These are phyloP conservation scores for Drosophila lacteicornis DNA, from an alignment of 1,140 invertebrate genomes.

Conservation along the genomic window DNA sequence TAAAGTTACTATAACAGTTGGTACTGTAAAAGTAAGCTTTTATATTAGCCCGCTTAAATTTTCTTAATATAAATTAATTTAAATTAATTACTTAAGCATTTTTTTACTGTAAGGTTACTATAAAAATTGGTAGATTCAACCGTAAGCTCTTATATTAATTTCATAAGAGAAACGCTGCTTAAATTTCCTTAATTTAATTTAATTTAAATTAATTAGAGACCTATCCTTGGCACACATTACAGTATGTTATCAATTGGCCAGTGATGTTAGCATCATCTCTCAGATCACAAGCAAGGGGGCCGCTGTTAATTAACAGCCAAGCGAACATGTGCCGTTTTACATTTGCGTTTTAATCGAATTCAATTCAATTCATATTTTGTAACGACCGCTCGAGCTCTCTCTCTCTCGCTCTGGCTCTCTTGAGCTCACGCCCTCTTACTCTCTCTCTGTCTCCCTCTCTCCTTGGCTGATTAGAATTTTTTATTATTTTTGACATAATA, in stretches of 20 bases:
- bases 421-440: conserved; percentile 2
- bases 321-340: conserved; percentile 14
- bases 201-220: not conserved
- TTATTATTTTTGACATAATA: conserved; percentile 42
- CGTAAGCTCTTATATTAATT: not conserved
- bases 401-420: conserved; percentile 2
- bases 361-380: conserved; percentile 27
- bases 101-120: too few relatives aligned
- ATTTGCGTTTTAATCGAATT: conserved; percentile 16
- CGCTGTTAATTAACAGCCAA: conserved; percentile 7
- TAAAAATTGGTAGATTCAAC: not conserved
- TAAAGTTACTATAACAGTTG: not conserved
- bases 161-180: not conserved
- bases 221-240: not conserved
- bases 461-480: conserved; percentile 18
- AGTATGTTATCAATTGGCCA: too few relatives aligned
- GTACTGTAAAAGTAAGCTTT: not conserved
- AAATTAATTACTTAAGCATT: not conserved
- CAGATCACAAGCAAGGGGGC: not conserved
- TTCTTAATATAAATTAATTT: not conserved
- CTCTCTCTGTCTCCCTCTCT: not conserved
- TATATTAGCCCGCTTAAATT: too few relatives aligned
- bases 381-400: conserved; percentile 9
- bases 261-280: not conserved
- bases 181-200: not conserved